These are phyloP conservation scores for Lerema accius DNA, from an alignment of 1,140 invertebrate genomes.

Conservation along the genomic window DNA sequence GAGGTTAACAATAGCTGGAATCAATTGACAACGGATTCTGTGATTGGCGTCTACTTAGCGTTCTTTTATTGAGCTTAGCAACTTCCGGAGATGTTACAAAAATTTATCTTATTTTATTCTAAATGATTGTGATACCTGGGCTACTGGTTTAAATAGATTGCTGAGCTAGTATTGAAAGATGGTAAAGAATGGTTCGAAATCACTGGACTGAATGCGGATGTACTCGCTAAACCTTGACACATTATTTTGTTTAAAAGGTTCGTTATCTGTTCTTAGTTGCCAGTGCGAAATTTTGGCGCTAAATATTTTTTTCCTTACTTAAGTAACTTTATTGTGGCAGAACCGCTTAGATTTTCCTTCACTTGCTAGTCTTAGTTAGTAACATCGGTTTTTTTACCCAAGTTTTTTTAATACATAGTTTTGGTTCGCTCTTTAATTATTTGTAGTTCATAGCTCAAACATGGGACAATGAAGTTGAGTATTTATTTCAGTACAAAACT, in stretches of 20 bases:
- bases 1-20: background rate
- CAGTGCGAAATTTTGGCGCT: background rate
- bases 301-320: too few relatives aligned
- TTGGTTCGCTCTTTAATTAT: too few relatives aligned
- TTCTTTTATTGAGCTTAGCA: background rate
- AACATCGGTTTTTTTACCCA: too few relatives aligned
- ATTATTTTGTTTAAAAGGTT: conserved; percentile 2
- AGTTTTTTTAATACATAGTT: too few relatives aligned
- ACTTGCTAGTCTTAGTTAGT: too few relatives aligned
- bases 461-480: too few relatives aligned
- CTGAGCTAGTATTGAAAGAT: background rate
- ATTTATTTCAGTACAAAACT: too few relatives aligned
- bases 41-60: background rate
- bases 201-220: conserved; percentile 8
- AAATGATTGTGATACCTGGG: background rate
- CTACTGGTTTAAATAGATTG: background rate
- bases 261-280: background rate
- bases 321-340: too few relatives aligned
- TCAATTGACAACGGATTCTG: background rate
- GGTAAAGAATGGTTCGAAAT: background rate
- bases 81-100: conserved; percentile 1
- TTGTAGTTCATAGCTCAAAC: too few relatives aligned
- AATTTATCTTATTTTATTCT: background rate
- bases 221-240: background rate
- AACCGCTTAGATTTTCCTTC: too few relatives aligned